phyloP scores from a whole-genome alignment of 2,888 invertebrate genomes.

The Tenthredo mesomela region DNA sequence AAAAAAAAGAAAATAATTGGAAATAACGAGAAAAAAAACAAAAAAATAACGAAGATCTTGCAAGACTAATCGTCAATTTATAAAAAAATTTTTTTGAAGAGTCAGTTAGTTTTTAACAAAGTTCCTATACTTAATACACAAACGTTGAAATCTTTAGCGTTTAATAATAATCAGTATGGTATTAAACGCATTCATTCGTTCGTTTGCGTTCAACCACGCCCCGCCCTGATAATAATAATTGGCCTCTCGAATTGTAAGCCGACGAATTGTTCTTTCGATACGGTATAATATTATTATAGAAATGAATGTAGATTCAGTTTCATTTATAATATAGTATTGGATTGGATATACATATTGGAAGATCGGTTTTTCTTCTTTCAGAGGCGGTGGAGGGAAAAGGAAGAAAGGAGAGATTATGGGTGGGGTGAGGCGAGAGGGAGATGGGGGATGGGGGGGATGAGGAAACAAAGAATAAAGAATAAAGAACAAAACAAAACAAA shows the following conservation, averaged over 20 bases:
- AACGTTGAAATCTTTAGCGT: slow-evolving; percentile 10
- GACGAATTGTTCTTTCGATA: neutral
- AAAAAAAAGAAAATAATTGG: too few relatives aligned
- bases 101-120: slow-evolving; percentile 22
- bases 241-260: neutral
- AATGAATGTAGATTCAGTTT: neutral
- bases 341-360: too few relatives aligned
- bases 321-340: neutral
- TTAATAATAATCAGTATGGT: neutral
- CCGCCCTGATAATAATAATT: neutral
- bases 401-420: too few relatives aligned
- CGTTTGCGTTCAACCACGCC: neutral
- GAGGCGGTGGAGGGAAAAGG: neutral
- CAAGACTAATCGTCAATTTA: slow-evolving; percentile 20
- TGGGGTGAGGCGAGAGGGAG: too few relatives aligned
- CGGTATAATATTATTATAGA: neutral
- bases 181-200: neutral
- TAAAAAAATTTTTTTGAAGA: neutral
- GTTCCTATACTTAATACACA: slow-evolving; percentile 1
- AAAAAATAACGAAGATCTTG: neutral
- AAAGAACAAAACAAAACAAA: too few relatives aligned
- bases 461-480: neutral
- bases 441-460: too few relatives aligned
- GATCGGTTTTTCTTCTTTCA: neutral
- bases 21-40: too few relatives aligned